Percentiles rank a stretch among this genome's conserved stretches.
phyloP scores from a whole-genome alignment of 2,113 vertebrate genomes.

The Porphyrio hochstetteri region DNA sequence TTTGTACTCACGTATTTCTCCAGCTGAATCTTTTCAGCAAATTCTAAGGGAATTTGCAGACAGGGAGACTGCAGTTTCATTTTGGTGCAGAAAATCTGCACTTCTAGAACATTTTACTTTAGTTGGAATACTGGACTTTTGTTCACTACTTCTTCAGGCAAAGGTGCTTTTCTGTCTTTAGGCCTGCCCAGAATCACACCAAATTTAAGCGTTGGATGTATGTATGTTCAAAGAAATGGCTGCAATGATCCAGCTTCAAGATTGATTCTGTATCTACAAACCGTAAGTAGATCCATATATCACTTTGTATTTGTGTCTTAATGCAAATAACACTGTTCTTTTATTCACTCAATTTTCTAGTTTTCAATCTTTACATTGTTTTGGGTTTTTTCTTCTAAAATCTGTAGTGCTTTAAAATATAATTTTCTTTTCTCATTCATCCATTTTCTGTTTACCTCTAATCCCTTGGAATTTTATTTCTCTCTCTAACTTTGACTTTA shows the following conservation, averaged over 20 bases:
- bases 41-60: neutral
- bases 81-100: neutral
- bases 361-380: neutral
- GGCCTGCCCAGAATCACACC: neutral
- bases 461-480: neutral
- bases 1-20: neutral
- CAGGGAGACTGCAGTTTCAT: neutral
- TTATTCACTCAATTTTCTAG: neutral
- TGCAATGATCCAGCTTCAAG: neutral
- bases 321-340: neutral
- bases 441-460: neutral
- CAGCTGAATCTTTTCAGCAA: neutral
- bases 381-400: neutral
- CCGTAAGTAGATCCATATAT: neutral
- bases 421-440: conserved; percentile 1
- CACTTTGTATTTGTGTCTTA: neutral
- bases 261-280: neutral
- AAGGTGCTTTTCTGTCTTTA: neutral
- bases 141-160: neutral
- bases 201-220: neutral
- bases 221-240: neutral
- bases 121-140: neutral
- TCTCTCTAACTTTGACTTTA: neutral
- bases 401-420: neutral
- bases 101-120: neutral